Conservation (phyloP, 2,797 vertebrate genomes). For the Mastacembelus armatus region DNA sequence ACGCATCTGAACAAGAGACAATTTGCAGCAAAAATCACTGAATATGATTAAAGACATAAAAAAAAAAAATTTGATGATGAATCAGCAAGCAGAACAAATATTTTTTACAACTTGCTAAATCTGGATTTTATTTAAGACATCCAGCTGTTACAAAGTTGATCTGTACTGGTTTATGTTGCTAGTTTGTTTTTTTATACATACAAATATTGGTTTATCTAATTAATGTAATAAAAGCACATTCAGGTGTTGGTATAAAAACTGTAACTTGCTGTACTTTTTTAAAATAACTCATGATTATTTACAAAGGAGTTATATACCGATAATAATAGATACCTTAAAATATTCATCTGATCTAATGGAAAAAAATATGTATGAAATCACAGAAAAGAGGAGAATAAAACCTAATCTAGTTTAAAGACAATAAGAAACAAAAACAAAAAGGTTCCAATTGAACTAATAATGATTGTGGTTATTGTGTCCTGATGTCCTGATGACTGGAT, state of each 20-base stretch:
- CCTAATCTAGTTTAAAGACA: slow-evolving; percentile 69
- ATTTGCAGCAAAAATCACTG: slow-evolving; percentile 48
- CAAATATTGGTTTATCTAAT: slow-evolving; percentile 73
- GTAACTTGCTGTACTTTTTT: slow-evolving; percentile 82
- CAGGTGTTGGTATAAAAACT: slow-evolving; percentile 88
- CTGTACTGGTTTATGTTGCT: slow-evolving; percentile 46
- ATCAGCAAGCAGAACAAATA: slow-evolving; percentile 43
- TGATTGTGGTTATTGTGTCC: slow-evolving; percentile 51
- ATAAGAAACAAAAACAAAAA: slow-evolving; percentile 54
- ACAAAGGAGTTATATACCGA: slow-evolving; percentile 77
- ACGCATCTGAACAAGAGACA: slow-evolving; percentile 63
- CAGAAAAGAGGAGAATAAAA: slow-evolving; percentile 65
- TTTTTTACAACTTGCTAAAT: slow-evolving; percentile 53
- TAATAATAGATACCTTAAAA: slow-evolving; percentile 74
- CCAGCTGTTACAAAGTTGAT: slow-evolving; percentile 63
- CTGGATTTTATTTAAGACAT: slow-evolving; percentile 58
- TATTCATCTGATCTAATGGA: slow-evolving; percentile 60
- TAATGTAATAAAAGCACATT: slow-evolving; percentile 86
- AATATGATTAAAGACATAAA: slow-evolving; percentile 39
- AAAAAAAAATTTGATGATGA: slow-evolving; percentile 48
- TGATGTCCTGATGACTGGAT: slow-evolving; percentile 21
- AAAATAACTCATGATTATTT: slow-evolving; percentile 83
- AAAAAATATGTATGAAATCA: slow-evolving; percentile 62
- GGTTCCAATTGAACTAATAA: slow-evolving; percentile 43
- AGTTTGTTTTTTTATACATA: slow-evolving; percentile 59